phyloP scores from a whole-genome alignment of 2,888 invertebrate genomes.

The Hirudinaria manillensis region DNA sequence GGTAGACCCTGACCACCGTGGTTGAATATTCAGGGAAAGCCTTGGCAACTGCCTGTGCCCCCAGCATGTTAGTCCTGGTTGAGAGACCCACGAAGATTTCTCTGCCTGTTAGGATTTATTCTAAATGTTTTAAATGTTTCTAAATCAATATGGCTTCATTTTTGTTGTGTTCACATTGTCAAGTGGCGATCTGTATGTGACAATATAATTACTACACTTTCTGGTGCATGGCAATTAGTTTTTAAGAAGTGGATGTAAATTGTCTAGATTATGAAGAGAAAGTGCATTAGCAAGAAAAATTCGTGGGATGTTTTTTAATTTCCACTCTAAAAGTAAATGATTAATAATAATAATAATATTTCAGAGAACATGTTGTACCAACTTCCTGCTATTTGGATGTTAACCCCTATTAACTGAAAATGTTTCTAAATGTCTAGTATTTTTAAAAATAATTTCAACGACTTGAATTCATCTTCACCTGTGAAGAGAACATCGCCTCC shows the following conservation, averaged over 20 bases:
- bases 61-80: conserved; percentile 82
- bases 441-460: not conserved
- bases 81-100: conserved; percentile 79
- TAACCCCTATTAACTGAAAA: too few species aligned
- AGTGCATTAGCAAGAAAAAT: too few species aligned
- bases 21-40: conserved; percentile 94
- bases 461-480: conserved; percentile 59
- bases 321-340: too few species aligned
- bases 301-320: too few species aligned
- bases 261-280: too few species aligned
- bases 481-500: conserved; percentile 95
- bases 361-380: too few species aligned
- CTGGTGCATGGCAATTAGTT: too few species aligned
- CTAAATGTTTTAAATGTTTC: not conserved
- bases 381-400: too few species aligned
- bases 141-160: not conserved
- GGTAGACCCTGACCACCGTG: conserved; percentile 77
- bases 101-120: conserved; percentile 45
- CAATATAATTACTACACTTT: not conserved
- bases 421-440: too few species aligned
- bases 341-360: too few species aligned
- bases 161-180: not conserved
- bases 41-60: conserved; percentile 84
- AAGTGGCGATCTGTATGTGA: not conserved
- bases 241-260: too few species aligned